Evolutionary conservation across 1,140 invertebrate species (phyloP), one percentile per base, ranked within the genome.

Genomic region (Plectrocnemia conspersa): DNA sequence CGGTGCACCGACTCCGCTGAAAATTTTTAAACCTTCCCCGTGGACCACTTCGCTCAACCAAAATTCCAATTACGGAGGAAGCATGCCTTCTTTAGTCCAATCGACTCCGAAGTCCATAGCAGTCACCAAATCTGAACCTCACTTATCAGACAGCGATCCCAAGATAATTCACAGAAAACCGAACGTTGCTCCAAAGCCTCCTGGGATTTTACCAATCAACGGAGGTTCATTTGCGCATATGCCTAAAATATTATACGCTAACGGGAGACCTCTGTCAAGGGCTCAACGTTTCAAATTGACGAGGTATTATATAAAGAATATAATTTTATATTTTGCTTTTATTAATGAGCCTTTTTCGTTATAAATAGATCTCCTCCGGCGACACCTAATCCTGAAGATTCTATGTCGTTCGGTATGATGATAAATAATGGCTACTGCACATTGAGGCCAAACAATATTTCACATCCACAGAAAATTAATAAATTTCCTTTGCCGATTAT

Each of bases 111-210:
- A 38, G 10, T 40, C 38, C n/a, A 32, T 48, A n/a, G 23, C 42
- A 3, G 35, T 21, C 2, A 41, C 45, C 1, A 27, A 68, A 3
- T 71, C 69, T 6, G 67, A 70, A 3, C 71, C 67, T 3, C 68
- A 73, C 41, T 57, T 72, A 0, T 67, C 66, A 2, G 71, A 73
- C 45, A 54, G 66, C 15, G 56, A 67, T 0, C 63, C 69, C 11
- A 56, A 54, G 36, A 49, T 54, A 3, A 44, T 65, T 61, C 73
- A 78, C 66, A 77, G 78, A 23, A 80, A 80, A 62, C 78, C 78
- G 0, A 73, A 80, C 64, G 57, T 80, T 38, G 78, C 78, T 18
- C 78, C 78, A 0, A 79, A 78, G 63, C 77, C 78, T 2, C 77
- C 78, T 1, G 23, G 33, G 3, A 46, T 64, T 4, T 48, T 58